These are phyloP conservation scores for Tribolium madens DNA, from an alignment of 1,140 invertebrate species.

Conservation along the genomic window DNA sequence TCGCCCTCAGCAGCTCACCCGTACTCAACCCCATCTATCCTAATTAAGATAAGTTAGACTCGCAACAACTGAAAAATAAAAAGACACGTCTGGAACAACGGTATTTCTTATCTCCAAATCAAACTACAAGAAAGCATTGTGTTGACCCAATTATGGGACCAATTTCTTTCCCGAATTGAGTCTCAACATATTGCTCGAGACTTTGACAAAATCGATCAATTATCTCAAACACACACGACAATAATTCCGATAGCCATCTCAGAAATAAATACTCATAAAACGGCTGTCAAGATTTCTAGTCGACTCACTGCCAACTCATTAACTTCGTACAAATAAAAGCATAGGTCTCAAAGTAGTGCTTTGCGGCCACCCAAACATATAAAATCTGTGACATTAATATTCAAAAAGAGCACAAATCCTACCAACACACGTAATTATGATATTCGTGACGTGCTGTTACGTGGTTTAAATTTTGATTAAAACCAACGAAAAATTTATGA, in stretches of 20 bases:
- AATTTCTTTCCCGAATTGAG: neutral
- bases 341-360: neutral
- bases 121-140: neutral
- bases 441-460: neutral
- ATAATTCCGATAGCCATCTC: constrained; percentile 3
- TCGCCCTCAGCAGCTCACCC: neutral
- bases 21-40: neutral
- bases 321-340: neutral
- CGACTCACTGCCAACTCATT: constrained; percentile 21
- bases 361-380: neutral
- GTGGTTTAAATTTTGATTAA: neutral
- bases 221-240: constrained; percentile 21
- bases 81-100: neutral
- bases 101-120: neutral
- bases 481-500: neutral
- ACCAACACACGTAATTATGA: neutral
- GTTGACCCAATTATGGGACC: constrained; percentile 2
- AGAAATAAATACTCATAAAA: constrained; percentile 6
- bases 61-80: neutral
- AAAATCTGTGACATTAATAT: neutral
- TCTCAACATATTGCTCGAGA: constrained; percentile 8
- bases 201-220: constrained; percentile 35
- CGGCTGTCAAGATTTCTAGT: constrained; percentile 10
- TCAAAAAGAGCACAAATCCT: neutral
- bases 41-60: neutral